Conservation (phyloP, 2,888 invertebrate species). For the Gasteruption jaculator region DNA sequence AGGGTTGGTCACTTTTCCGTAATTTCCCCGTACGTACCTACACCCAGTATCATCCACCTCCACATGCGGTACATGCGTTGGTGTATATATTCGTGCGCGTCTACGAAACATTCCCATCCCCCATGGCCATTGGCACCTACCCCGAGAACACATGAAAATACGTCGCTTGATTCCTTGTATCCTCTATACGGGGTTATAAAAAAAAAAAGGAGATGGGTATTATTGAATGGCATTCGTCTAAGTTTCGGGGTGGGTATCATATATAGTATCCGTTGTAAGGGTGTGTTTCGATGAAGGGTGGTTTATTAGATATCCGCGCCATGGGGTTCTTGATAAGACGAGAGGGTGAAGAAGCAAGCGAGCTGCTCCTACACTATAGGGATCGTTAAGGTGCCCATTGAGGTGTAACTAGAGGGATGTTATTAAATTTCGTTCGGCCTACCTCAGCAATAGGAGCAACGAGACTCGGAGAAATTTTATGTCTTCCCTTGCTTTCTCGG, state of each 20-base stretch:
- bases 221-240: no score
- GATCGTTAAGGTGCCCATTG: slow-evolving; percentile 53
- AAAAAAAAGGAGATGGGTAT: no score
- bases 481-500: slow-evolving; percentile 28
- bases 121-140: no score
- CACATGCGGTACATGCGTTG: no score
- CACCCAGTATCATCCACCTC: no score
- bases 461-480: slow-evolving; percentile 48
- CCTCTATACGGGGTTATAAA: no score
- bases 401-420: slow-evolving; percentile 53
- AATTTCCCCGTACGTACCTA: no score
- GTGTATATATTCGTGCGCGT: no score
- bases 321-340: slow-evolving; percentile 30
- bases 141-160: no score
- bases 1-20: slow-evolving; percentile 31
- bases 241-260: slow-evolving; percentile 14
- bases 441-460: slow-evolving; percentile 43
- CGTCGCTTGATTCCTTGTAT: no score
- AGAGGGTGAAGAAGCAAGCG: slow-evolving; percentile 15
- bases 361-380: slow-evolving; percentile 34
- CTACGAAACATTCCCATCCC: no score
- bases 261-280: no score
- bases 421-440: slow-evolving; percentile 51
- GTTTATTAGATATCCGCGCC: slow-evolving; percentile 47
- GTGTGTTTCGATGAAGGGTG: slow-evolving; percentile 41